Base-by-base conservation (phyloP, 2,888 invertebrate species). In the Automeris io region DNA sequence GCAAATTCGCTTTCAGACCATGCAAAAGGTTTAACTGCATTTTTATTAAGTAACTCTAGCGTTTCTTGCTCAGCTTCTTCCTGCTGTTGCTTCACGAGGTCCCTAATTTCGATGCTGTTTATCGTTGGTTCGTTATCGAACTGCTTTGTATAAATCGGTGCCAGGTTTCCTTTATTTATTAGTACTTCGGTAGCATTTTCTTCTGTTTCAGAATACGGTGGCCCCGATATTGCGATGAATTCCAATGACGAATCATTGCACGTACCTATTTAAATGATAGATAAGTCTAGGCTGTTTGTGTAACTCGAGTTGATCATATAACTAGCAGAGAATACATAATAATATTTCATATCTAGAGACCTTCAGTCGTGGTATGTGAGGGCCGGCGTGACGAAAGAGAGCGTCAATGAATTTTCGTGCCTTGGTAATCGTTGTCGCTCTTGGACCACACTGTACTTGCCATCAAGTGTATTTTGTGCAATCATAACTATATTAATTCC, bases 1-100 rank as follows among this genome's bases (percentile, higher is more conserved):
- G 82, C 85, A 56, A 92, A 93, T 45, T 87, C 88, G 45, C 91
- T 90, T 35, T 88, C 89, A 36, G 92, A 91, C 95, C 95, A 95
- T 57, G 90, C 89, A 72, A 95, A 96, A 0, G 93, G 90, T 37
- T 73, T 72, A 5, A 86, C 58, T 2, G 69, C 51, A 39, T 79
- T 66, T 56, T 63, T 76, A 43, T 78, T 79, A 8, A 72, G 62
- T 36, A 58, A 40, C 35, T 80, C 77, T 24, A 77, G 48, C 12
- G 70, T 65, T 41, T 79, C 74, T 38, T 77, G 72, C 36, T 67
- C 67, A 0, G 69, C 76, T 52, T 81, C 73, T 45, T 80, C 78
- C 42, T 70, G 67, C 38, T 76, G 73, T 1, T 80, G 78, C 32
- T 72, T 70, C 1, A 82, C 72, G 2, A 81, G 62, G 43, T 83